These are phyloP conservation scores for Tinea pellionella DNA, from an alignment of 2,888 invertebrate genomes.

Conservation along the genomic window DNA sequence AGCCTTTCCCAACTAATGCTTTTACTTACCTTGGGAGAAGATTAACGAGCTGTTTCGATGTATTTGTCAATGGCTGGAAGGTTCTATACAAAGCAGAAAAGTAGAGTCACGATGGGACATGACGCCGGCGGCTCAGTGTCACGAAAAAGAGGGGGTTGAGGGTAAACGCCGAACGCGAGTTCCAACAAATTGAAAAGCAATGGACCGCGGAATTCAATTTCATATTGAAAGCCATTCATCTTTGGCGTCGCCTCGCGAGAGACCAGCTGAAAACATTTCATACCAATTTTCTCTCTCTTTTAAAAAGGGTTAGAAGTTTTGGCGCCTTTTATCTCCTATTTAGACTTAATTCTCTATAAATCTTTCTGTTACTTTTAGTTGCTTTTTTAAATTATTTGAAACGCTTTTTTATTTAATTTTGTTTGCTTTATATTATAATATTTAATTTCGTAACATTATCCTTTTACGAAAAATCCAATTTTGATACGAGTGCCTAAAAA, in stretches of 20 bases:
- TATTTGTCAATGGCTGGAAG: conserved; percentile 7
- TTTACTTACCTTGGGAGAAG: conserved; percentile 11
- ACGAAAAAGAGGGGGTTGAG: neutral
- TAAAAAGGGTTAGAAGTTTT: conserved; percentile 15
- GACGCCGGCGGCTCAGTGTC: conserved; percentile 4
- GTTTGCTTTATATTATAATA: neutral
- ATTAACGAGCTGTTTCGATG: conserved; percentile 13
- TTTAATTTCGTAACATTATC: neutral
- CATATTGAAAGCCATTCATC: conserved; percentile 74
- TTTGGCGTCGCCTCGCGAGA: conserved; percentile 48
- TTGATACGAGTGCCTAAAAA: neutral
- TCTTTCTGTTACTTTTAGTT: neutral
- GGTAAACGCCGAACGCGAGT: conserved; percentile 40
- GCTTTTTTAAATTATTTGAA: neutral
- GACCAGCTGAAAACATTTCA: conserved; percentile 60
- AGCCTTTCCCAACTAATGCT: neutral
- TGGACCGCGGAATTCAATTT: conserved; percentile 78
- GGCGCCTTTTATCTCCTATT: conserved; percentile 10
- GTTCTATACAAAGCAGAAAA: conserved; percentile 10
- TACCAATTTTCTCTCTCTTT: conserved; percentile 51
- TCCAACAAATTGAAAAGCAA: conserved; percentile 73
- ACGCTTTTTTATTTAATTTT: neutral
- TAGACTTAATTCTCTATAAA: neutral
- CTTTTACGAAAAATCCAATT: neutral
- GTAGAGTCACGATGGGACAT: conserved; percentile 6